These are phyloP conservation scores for Trichomalopsis sarcophagae DNA, from an alignment of 1,140 invertebrate species.

Conservation along the genomic window DNA sequence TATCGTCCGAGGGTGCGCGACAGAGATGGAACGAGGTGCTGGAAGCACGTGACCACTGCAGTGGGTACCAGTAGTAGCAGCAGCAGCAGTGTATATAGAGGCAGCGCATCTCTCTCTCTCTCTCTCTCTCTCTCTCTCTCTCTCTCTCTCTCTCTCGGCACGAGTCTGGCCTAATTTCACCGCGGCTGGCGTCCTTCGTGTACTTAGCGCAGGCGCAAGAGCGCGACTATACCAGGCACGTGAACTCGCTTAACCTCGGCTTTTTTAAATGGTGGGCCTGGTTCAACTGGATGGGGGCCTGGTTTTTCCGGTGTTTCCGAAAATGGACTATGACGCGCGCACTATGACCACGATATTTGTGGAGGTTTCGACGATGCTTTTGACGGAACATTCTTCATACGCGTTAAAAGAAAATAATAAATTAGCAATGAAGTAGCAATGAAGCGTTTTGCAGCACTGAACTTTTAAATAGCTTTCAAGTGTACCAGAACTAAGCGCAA, in stretches of 20 bases:
- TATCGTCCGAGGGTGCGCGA: neutral
- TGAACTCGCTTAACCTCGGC: neutral
- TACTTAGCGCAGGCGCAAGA: neutral
- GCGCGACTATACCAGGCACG: neutral
- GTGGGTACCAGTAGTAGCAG: neutral
- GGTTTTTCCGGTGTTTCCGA: neutral
- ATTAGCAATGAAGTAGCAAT: no score
- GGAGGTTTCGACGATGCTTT: no score
- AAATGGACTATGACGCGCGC: no score
- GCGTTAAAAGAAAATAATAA: no score
- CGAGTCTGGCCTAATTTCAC: slow-evolving; percentile 39
- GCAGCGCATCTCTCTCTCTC: neutral
- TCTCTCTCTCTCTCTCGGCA: slow-evolving; percentile 2
- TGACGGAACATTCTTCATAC: no score
- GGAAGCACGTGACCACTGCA: neutral
- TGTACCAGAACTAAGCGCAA: no score
- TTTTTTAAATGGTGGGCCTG: neutral
- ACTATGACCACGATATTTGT: no score
- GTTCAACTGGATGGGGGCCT: no score
- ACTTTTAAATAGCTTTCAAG: neutral
- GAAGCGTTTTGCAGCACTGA: no score
- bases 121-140: neutral
- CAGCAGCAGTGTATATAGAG: neutral
- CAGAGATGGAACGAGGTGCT: neutral
- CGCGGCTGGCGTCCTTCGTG: neutral